phyloP scores from a whole-genome alignment of 92 coral and sea anemone genomes.

The Plumapathes pennacea region DNA sequence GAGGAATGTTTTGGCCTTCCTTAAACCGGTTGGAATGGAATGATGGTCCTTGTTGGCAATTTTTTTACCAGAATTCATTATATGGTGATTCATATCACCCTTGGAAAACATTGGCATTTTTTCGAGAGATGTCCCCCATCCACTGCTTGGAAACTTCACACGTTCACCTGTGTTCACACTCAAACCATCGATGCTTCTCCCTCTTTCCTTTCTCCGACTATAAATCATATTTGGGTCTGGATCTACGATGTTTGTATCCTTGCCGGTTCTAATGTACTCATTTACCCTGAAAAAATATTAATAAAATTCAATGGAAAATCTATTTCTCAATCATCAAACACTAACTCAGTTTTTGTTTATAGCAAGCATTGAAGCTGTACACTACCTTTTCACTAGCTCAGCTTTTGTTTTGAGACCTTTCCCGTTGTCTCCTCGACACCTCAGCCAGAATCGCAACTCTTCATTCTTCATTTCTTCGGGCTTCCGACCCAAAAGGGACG shows the following conservation, averaged over 20 bases:
- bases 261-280: conserved; percentile 35
- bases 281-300: conserved; percentile 54
- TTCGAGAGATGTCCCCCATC: conserved; percentile 9
- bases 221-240: conserved; percentile 36
- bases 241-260: conserved; percentile 43
- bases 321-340: too few relatives aligned
- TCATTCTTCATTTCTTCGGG: conserved; percentile 20
- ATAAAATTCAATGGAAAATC: too few relatives aligned
- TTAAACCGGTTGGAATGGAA: conserved; percentile 24
- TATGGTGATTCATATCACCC: conserved; percentile 28
- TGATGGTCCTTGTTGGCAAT: conserved; percentile 31
- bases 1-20: conserved; percentile 42
- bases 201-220: conserved; percentile 41
- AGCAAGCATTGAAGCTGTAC: too few relatives aligned
- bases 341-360: too few relatives aligned
- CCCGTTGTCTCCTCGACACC: conserved; percentile 40
- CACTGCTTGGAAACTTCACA: conserved; percentile 28
- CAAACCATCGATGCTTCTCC: too few relatives aligned
- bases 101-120: conserved; percentile 31
- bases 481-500: conserved; percentile 35
- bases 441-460: conserved; percentile 35
- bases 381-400: conserved; percentile 37
- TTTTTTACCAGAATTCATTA: conserved; percentile 24
- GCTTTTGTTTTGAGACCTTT: conserved; percentile 58
- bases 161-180: too few relatives aligned